Conservation (phyloP, 2,888 invertebrate genomes). For the Patella ulyssiponensis region DNA sequence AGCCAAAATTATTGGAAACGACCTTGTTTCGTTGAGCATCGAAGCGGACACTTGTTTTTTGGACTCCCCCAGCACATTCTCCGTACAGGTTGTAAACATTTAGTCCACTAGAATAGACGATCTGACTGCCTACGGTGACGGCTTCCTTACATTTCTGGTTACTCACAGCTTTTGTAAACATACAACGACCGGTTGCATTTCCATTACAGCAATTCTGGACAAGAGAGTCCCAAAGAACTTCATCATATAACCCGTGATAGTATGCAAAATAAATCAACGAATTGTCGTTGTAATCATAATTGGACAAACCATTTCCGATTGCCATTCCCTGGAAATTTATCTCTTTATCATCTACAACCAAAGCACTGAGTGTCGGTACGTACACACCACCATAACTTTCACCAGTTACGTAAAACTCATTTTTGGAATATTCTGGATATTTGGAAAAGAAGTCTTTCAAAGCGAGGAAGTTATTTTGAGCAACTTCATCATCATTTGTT, state of each 20-base stretch:
- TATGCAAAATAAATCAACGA: conserved; percentile 67
- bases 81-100: conserved; percentile 72
- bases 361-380: conserved; percentile 72
- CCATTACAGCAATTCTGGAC: conserved; percentile 53
- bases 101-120: conserved; percentile 56
- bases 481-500: conserved; percentile 68
- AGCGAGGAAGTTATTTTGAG: conserved; percentile 73
- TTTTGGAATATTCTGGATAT: conserved; percentile 71
- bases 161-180: conserved; percentile 31
- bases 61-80: conserved; percentile 57
- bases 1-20: conserved; percentile 39
- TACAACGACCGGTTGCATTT: conserved; percentile 40
- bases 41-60: conserved; percentile 13
- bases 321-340: conserved; percentile 61
- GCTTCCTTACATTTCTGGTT: conserved; percentile 15
- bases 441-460: conserved; percentile 72
- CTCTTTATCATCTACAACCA: conserved; percentile 65
- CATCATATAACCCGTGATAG: conserved; percentile 54
- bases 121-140: conserved; percentile 27
- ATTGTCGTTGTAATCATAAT: conserved; percentile 58
- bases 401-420: conserved; percentile 73
- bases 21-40: conserved; percentile 16
- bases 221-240: conserved; percentile 34
- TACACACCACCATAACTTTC: conserved; percentile 74
- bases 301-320: neutral